Conservation (phyloP, 2,797 vertebrate species). For the Tamandua tetradactyla region DNA sequence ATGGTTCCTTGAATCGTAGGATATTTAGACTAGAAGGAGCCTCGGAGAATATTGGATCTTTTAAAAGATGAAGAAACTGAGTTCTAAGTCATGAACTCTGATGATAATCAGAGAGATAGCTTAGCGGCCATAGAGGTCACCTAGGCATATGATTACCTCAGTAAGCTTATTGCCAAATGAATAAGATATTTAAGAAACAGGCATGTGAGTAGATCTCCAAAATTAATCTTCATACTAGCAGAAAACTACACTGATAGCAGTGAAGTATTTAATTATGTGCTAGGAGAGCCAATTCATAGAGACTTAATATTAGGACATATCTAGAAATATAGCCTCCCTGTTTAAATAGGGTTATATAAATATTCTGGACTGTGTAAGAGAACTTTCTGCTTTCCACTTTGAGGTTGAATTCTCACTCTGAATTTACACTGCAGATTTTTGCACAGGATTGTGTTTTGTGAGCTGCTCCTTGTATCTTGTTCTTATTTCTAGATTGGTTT, state of each 20-base stretch:
- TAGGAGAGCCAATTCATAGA: background rate
- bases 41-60: background rate
- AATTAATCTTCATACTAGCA: background rate
- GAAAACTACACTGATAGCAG: background rate
- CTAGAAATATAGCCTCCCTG: background rate
- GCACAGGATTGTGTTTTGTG: slow-evolving; percentile 12
- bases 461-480: slow-evolving; percentile 27
- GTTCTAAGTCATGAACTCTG: background rate
- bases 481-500: slow-evolving; percentile 42
- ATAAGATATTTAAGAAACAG: slow-evolving; percentile 11
- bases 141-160: background rate
- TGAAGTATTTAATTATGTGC: background rate
- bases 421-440: slow-evolving; percentile 28
- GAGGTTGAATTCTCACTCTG: slow-evolving; percentile 34
- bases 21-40: slow-evolving; percentile 27
- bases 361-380: background rate
- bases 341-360: slow-evolving; percentile 38
- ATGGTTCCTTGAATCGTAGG: slow-evolving; percentile 1
- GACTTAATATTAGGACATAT: slow-evolving; percentile 7
- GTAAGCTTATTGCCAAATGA: slow-evolving; percentile 43
- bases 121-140: background rate
- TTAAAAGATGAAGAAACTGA: slow-evolving; percentile 50
- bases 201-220: background rate
- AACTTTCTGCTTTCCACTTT: background rate
- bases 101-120: background rate